Conservation (phyloP, 2,888 invertebrate species). For the Mythimna albipuncta region DNA sequence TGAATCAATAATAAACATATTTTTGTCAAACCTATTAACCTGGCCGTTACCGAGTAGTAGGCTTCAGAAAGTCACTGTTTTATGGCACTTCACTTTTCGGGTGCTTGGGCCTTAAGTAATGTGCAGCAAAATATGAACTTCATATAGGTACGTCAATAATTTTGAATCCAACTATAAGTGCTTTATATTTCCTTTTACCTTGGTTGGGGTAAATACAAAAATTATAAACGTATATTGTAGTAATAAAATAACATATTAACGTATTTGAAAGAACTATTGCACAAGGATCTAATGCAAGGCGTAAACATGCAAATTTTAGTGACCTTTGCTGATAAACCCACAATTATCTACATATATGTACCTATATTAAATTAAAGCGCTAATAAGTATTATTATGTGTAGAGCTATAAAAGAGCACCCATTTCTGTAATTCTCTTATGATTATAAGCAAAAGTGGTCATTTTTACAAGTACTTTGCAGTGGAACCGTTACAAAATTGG, state of each 20-base stretch:
- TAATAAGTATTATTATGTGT: not conserved
- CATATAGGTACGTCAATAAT: too few relatives aligned
- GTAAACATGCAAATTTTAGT: not conserved
- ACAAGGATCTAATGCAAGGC: not conserved
- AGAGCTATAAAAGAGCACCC: not conserved
- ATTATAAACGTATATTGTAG: not conserved
- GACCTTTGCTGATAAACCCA: not conserved
- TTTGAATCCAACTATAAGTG: not conserved
- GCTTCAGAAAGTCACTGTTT: too few relatives aligned
- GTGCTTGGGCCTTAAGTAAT: too few relatives aligned
- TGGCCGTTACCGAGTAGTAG: too few relatives aligned
- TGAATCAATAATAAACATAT: too few relatives aligned
- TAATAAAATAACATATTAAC: not conserved
- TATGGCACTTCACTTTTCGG: too few relatives aligned
- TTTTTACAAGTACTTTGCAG: not conserved
- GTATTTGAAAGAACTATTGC: not conserved
- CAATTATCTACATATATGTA: not conserved
- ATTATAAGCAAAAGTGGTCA: not conserved
- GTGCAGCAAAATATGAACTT: too few relatives aligned
- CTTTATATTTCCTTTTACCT: slow-evolving; percentile 5
- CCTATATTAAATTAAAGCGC: not conserved
- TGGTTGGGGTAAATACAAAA: not conserved
- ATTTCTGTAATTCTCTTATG: not conserved
- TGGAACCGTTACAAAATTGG: not conserved
- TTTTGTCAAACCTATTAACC: too few relatives aligned